Evolutionary conservation across 1,140 invertebrate genomes (phyloP).

Genomic region (Cepaea nemoralis): DNA sequence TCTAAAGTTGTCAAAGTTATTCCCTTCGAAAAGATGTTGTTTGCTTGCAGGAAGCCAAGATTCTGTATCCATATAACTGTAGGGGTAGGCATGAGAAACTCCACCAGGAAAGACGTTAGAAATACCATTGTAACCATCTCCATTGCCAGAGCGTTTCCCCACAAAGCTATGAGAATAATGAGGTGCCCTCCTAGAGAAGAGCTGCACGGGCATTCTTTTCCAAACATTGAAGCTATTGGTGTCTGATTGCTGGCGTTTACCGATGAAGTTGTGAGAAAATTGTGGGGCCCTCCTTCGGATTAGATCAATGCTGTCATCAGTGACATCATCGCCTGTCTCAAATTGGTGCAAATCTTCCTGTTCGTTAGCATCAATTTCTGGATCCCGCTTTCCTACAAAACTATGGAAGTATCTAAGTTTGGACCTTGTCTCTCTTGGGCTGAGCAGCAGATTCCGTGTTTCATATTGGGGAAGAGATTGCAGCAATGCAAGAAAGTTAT

Average conservation of each 20-base stretch:
- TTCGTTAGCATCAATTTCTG: neutral
- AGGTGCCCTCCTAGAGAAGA: neutral
- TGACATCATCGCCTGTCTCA: neutral
- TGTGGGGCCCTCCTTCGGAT: neutral
- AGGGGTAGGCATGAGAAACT: neutral
- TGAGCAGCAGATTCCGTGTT: neutral
- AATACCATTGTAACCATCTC: neutral
- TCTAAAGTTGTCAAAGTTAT: neutral
- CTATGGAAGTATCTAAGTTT: neutral
- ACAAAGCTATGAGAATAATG: constrained; percentile 28
- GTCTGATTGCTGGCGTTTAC: neutral
- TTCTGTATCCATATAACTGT: neutral
- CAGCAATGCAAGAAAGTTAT: neutral
- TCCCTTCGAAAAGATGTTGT: too few relatives aligned
- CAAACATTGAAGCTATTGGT: neutral
- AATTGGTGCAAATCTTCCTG: neutral
- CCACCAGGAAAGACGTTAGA: neutral
- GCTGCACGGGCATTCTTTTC: neutral
- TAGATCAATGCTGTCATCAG: neutral
- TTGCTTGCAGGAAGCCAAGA: neutral
- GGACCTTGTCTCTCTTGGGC: neutral
- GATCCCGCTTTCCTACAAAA: constrained; percentile 12
- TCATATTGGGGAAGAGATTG: neutral
- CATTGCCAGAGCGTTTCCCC: constrained; percentile 6
- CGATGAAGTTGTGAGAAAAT: neutral